Base-by-base conservation (phyloP, 1,140 invertebrate species). In the Pentalonia nigronervosa region DNA sequence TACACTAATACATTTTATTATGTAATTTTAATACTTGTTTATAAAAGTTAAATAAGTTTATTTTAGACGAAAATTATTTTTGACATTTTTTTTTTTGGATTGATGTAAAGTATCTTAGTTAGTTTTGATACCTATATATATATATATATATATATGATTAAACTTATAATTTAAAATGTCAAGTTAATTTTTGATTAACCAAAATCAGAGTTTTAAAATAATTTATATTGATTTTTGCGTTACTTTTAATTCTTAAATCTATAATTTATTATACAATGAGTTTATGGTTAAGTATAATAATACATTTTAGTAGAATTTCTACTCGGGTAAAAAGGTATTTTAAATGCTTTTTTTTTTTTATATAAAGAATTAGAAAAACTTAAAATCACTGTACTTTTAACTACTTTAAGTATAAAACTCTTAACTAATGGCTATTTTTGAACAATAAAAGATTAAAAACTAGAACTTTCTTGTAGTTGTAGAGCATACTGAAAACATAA, bases 361-460 rank as follows among this genome's bases (percentile, higher is more conserved):
- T 47, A 25, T 60, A 2, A 67, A n/a, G 4, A n/a, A 4, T 67
- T 67, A 17, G 60, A 67, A 67, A 67, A 67, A 67, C 2, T 67
- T 67, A 67, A 67, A 67, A 76, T n/a, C 30, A 17, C n/a, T n/a
- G n/a, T n/a, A 34, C n/a, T 76, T 76, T 76, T 76, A n/a, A 76
- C n/a, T n/a, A 17, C 11, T 76, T 76, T 17, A 76, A 17, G n/a
- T 76, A 23, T n/a, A n/a, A 76, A 76, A n/a, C 60, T 76, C n/a
- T 76, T 76, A 76, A 76, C 30, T 76, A 76, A 76, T 76, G 60
- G 17, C 30, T 76, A 76, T 76, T 76, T n/a, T 76, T n/a, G 11
- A 7, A 76, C 60, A n/a, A 76, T 76, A 76, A 76, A n/a, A 76
- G 60, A 76, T 76, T 76, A 76, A n/a, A n/a, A 76, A n/a, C 60